A percentile compares a stretch with the other conserved stretches of the same genome.
phyloP scores from a whole-genome alignment of 2,888 invertebrate species.

The Agonopterix subpropinquella region DNA sequence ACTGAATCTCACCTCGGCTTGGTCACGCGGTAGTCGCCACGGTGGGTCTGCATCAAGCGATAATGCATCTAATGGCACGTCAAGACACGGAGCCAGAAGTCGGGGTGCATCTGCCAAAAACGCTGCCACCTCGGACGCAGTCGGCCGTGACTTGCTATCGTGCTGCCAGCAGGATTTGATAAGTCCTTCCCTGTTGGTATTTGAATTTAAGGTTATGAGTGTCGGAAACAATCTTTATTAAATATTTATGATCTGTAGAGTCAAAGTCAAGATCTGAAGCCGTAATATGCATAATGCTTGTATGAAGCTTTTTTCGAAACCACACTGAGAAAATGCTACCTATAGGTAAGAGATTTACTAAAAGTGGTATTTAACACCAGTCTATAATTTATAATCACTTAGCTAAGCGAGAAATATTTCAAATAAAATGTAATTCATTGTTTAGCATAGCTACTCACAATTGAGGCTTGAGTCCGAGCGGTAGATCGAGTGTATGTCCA shows the following conservation, averaged over 20 bases:
- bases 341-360: no score
- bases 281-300: no score
- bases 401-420: neutral
- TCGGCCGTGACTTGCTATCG: conserved; percentile 81
- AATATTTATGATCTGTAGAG: no score
- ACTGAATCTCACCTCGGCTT: conserved; percentile 26
- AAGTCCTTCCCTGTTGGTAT: conserved; percentile 77
- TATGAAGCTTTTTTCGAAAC: no score
- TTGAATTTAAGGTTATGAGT: no score
- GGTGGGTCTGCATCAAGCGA: conserved; percentile 75
- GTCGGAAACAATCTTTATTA: no score
- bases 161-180: conserved; percentile 88
- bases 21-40: conserved; percentile 33
- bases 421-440: neutral
- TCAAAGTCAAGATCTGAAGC: no score
- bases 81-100: conserved; percentile 85
- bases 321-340: no score
- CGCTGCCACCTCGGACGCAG: conserved; percentile 87
- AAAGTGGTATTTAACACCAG: no score
- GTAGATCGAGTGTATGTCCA: conserved; percentile 84
- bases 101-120: conserved; percentile 86
- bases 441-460: conserved; percentile 77
- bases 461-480: conserved; percentile 85
- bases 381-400: no score
- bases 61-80: conserved; percentile 83